Conservation (phyloP, 2,797 vertebrate genomes). For the Clarias pachynema region DNA sequence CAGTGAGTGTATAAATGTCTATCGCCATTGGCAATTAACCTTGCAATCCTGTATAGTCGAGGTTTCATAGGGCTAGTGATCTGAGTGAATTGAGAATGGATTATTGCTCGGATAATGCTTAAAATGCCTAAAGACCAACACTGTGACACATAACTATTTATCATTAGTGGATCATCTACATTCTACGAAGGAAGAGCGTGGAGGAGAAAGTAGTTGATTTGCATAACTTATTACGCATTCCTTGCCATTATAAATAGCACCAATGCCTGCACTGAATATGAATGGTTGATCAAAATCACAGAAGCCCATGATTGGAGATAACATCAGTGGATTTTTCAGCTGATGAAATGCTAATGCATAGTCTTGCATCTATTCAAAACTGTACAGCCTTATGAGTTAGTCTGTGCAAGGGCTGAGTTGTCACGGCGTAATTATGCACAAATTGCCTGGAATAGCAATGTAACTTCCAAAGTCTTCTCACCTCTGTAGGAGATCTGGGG, state of each 20-base stretch:
- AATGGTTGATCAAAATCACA: slow-evolving; percentile 23
- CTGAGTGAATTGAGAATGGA: neutral
- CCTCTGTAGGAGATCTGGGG: slow-evolving; percentile 10
- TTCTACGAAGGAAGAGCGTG: neutral
- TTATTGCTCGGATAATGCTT: neutral
- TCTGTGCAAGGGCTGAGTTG: neutral
- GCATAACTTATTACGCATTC: neutral
- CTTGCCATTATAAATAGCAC: slow-evolving; percentile 13
- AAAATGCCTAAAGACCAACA: slow-evolving; percentile 3
- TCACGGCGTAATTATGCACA: slow-evolving; percentile 1
- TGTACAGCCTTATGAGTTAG: slow-evolving; percentile 19
- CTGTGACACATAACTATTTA: slow-evolving; percentile 6
- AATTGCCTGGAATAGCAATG: neutral
- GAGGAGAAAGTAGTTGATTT: slow-evolving; percentile 4
- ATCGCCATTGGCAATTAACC: neutral
- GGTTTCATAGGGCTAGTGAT: neutral
- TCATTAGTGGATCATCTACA: slow-evolving; percentile 23
- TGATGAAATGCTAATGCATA: slow-evolving; percentile 32
- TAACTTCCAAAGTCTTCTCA: slow-evolving; percentile 11
- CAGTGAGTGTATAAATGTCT: neutral
- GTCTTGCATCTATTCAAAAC: slow-evolving; percentile 4
- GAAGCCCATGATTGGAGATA: slow-evolving; percentile 17
- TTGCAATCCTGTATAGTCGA: neutral
- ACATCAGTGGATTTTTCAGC: slow-evolving; percentile 11
- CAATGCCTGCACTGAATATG: slow-evolving; percentile 12